Percentiles rank a stretch among this genome's conserved stretches.
These are phyloP conservation scores for Shinisaurus crocodilurus DNA, from an alignment of 2,113 vertebrate species.

Conservation along the genomic window DNA sequence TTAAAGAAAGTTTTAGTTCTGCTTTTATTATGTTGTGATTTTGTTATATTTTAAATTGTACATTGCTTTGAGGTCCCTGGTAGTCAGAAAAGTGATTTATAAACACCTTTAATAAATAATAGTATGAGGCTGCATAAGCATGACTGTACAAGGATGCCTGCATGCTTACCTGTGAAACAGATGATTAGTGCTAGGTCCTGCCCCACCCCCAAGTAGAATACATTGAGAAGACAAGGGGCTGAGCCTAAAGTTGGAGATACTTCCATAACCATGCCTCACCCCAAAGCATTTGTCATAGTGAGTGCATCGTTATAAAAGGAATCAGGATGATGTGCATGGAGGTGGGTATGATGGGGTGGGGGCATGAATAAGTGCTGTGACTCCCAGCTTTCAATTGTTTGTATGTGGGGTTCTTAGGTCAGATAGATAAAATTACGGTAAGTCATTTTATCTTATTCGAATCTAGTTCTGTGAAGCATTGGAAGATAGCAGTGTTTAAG, in stretches of 20 bases:
- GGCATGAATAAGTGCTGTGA: not conserved
- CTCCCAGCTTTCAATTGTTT: not conserved
- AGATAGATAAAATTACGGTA: not conserved
- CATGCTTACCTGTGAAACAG: not conserved
- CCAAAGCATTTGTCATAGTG: not conserved
- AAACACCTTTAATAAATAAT: not conserved
- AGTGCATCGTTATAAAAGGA: not conserved
- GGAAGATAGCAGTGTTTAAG: too few relatives aligned
- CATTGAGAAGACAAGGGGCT: not conserved
- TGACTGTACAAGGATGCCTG: not conserved
- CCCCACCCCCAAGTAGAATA: not conserved
- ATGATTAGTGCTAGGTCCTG: not conserved
- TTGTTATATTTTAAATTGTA: too few relatives aligned
- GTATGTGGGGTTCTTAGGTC: not conserved
- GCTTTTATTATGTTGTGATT: too few relatives aligned
- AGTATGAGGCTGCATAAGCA: not conserved
- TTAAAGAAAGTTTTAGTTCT: too few relatives aligned
- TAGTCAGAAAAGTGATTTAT: too few relatives aligned
- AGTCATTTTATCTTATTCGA: not conserved
- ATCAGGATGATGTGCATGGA: not conserved
- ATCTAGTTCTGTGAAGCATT: not conserved
- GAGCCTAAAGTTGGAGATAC: not conserved
- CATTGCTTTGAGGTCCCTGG: too few relatives aligned
- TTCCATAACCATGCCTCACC: rapidly evolving
- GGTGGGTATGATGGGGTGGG: rapidly evolving